Conservation (phyloP, 2,797 vertebrate species). For the Brachyalestes nurse region DNA sequence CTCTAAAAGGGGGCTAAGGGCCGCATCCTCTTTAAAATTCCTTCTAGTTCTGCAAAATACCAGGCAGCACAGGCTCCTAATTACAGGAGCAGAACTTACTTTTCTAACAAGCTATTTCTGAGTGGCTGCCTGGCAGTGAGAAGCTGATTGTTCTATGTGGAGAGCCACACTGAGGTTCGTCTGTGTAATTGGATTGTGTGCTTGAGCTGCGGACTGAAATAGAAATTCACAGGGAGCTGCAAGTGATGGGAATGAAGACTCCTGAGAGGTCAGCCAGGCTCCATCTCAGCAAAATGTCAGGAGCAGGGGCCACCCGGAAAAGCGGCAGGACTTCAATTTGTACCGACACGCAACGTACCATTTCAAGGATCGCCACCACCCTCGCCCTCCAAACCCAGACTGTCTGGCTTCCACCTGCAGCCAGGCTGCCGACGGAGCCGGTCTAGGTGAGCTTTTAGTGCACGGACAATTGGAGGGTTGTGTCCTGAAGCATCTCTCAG, state of each 20-base stretch:
- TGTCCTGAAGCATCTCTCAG: background rate
- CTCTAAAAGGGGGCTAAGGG: constrained; percentile 25
- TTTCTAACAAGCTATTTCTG: constrained; percentile 53
- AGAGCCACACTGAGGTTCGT: constrained; percentile 39
- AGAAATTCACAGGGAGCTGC: constrained; percentile 59
- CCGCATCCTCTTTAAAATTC: constrained; percentile 24
- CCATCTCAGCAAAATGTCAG: constrained; percentile 59
- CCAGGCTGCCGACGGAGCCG: constrained; percentile 3
- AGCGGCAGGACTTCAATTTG: constrained; percentile 29
- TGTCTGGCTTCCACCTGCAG: constrained; percentile 5
- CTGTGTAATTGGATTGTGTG: constrained; percentile 71
- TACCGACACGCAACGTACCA: background rate
- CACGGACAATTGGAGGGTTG: background rate
- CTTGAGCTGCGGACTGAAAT: constrained; percentile 75
- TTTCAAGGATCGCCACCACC: constrained; percentile 9
- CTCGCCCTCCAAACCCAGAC: background rate
- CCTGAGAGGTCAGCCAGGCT: constrained; percentile 51
- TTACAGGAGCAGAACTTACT: constrained; percentile 49
- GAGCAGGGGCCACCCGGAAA: background rate
- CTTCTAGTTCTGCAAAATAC: constrained; percentile 43
- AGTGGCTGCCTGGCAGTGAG: constrained; percentile 37
- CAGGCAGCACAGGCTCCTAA: constrained; percentile 39
- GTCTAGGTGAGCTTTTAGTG: constrained; percentile 3
- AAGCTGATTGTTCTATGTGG: constrained; percentile 25
- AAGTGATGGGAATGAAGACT: constrained; percentile 54